phyloP scores from a whole-genome alignment of 2,113 vertebrate species.

The Ivindomyrus marchei region DNA sequence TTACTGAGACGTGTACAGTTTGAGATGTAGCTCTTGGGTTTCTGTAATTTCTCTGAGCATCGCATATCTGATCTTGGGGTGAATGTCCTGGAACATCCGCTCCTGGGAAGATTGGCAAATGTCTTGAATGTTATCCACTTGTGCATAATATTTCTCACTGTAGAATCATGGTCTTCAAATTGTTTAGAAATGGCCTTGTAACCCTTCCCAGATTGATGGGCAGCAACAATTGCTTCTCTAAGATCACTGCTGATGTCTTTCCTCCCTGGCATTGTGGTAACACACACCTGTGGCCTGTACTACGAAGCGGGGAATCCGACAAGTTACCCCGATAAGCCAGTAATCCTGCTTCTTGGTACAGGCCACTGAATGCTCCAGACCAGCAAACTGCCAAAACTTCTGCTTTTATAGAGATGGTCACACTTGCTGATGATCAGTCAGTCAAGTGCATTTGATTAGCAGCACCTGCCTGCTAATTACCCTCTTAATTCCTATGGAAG shows the following conservation, averaged over 20 bases:
- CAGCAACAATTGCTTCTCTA: neutral
- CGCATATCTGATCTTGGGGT: neutral
- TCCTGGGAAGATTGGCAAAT: neutral
- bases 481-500: neutral
- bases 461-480: neutral
- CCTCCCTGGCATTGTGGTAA: neutral
- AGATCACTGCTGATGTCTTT: neutral
- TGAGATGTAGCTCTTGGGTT: neutral
- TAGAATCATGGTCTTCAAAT: too few species aligned
- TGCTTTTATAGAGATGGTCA: neutral
- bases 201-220: neutral
- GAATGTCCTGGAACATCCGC: neutral
- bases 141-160: neutral
- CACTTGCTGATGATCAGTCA: neutral
- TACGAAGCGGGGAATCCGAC: too few species aligned
- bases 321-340: too few species aligned
- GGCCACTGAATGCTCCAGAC: too few species aligned
- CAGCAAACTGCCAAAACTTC: neutral
- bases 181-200: neutral
- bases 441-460: neutral
- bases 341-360: too few species aligned
- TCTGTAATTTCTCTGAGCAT: neutral
- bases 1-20: neutral
- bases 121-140: neutral
- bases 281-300: neutral